Conservation (phyloP, 1,140 invertebrate genomes). For the Neoseiulus cucumeris region DNA sequence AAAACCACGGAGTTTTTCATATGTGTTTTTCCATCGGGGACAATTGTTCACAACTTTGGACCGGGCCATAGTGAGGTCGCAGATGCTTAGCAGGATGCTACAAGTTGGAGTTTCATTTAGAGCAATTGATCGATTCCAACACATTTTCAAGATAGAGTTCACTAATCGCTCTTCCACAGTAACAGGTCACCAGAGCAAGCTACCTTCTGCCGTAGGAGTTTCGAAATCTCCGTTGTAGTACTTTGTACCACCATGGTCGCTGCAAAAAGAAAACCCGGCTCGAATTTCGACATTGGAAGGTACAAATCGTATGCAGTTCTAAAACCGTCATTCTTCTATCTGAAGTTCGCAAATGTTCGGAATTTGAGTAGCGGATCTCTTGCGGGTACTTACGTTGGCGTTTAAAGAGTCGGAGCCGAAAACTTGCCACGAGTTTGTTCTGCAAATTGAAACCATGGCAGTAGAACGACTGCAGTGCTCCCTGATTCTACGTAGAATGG, state of each 20-base stretch:
- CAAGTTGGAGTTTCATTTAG: too few species aligned
- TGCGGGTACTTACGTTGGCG: not conserved
- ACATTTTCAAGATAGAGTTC: too few species aligned
- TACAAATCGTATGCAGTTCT: not conserved
- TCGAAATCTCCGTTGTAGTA: not conserved
- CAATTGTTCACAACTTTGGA: too few species aligned
- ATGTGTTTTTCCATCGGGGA: not conserved
- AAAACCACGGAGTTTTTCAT: not conserved
- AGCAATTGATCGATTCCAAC: too few species aligned
- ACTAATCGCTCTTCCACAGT: too few species aligned
- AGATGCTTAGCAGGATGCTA: too few species aligned
- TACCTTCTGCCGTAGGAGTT: too few species aligned
- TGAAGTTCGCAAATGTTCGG: too few species aligned
- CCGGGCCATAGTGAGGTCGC: too few species aligned
- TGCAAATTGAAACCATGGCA: not conserved
- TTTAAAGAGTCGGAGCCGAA: not conserved
- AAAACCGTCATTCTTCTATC: too few species aligned
- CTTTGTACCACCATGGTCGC: constrained; percentile 7
- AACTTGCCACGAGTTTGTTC: not conserved
- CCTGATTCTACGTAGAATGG: not conserved
- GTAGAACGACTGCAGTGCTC: not conserved
- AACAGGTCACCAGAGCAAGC: too few species aligned
- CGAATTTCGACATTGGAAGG: not conserved
- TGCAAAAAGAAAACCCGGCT: not conserved
- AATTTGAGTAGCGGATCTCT: too few species aligned